These are phyloP conservation scores for Clistopyga incitator DNA, from an alignment of 2,888 invertebrate genomes.

Conservation along the genomic window DNA sequence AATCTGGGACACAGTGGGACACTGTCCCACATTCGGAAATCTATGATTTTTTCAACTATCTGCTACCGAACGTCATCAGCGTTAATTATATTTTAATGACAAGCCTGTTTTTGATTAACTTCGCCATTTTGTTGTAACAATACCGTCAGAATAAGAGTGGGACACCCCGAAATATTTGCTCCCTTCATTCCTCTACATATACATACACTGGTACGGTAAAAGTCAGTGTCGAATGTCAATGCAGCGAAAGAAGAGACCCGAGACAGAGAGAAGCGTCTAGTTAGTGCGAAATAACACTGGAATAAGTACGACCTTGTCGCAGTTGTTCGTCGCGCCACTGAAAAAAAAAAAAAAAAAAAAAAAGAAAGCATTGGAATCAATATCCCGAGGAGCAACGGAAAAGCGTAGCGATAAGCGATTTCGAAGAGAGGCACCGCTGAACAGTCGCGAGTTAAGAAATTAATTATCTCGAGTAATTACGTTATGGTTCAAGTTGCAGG, in stretches of 20 bases:
- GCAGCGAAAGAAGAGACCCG: not conserved
- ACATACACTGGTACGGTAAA: not conserved
- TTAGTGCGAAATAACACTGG: not conserved
- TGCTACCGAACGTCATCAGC: no score
- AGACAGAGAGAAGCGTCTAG: not conserved
- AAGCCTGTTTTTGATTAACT: no score
- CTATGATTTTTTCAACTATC: no score
- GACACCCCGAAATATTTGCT: no score
- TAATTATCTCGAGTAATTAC: conserved; percentile 52
- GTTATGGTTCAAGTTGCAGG: conserved; percentile 25
- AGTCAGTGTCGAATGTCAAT: no score
- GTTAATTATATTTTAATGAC: no score
- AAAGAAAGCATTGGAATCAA: not conserved
- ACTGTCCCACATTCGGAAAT: no score
- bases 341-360: no score
- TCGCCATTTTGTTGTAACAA: no score
- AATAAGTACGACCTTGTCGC: conserved; percentile 13
- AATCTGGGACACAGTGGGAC: no score
- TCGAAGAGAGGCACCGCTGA: not conserved
- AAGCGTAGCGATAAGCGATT: not conserved
- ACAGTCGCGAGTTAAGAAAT: conserved; percentile 41
- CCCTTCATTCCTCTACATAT: no score
- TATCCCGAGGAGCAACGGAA: not conserved
- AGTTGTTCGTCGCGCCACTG: not conserved
- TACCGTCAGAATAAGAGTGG: no score